These are phyloP conservation scores for Andrena trimmerana DNA, from an alignment of 2,888 invertebrate genomes.

Conservation along the genomic window DNA sequence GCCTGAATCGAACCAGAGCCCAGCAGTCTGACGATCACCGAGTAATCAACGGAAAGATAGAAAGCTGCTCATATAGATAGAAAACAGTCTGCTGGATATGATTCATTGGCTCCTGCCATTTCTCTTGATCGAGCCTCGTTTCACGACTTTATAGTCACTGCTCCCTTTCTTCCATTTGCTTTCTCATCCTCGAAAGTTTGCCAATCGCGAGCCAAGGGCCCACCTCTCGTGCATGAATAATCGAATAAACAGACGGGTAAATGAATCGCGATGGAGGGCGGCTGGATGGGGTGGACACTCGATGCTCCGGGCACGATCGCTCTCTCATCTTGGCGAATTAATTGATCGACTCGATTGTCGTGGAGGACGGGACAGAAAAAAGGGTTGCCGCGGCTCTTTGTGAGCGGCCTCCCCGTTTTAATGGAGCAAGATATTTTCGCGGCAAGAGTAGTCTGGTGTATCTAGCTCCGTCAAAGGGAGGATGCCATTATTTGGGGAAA, in stretches of 20 bases:
- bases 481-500: slow-evolving; percentile 28
- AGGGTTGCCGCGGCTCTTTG: slow-evolving; percentile 16
- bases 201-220: slow-evolving; percentile 6
- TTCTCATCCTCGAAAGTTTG: neutral
- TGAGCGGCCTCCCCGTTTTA: slow-evolving; percentile 19
- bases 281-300: slow-evolving; percentile 2
- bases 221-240: slow-evolving; percentile 27
- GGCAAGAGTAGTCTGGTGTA: neutral
- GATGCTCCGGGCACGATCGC: slow-evolving; percentile 41
- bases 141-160: neutral
- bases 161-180: neutral
- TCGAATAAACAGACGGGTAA: slow-evolving; percentile 21
- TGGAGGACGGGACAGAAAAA: slow-evolving; percentile 7
- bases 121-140: neutral
- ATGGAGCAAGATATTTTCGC: neutral
- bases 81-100: neutral
- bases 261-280: slow-evolving; percentile 12
- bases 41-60: too few relatives aligned
- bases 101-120: neutral
- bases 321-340: slow-evolving; percentile 46
- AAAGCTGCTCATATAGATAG: too few relatives aligned
- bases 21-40: too few relatives aligned
- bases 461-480: slow-evolving; percentile 22
- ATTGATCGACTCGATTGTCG: slow-evolving; percentile 51
- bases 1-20: too few relatives aligned